Percentiles rank a stretch among this genome's conserved stretches.
Conservation (phyloP, 2,888 invertebrate species). For the Entomobrya multifasciata region DNA sequence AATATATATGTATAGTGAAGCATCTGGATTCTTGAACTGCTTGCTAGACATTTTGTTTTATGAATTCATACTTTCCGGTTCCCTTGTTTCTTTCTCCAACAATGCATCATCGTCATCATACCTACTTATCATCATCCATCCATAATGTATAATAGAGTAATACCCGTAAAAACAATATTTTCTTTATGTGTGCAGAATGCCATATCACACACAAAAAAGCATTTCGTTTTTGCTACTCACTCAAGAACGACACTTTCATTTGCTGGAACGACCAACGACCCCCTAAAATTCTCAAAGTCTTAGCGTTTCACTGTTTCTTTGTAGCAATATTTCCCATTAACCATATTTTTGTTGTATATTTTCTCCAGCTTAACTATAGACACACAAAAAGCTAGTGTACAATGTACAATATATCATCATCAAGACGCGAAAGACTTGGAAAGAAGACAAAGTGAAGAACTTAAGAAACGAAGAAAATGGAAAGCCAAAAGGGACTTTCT, state of each 20-base stretch:
- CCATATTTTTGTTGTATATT: constrained; percentile 14
- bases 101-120: too few species aligned
- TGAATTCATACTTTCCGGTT: not conserved
- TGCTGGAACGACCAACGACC: constrained; percentile 3
- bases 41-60: too few species aligned
- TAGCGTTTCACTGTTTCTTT: not conserved
- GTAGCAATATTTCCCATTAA: constrained; percentile 2
- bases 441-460: constrained; percentile 19
- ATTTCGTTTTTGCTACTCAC: not conserved
- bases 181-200: not conserved
- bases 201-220: not conserved
- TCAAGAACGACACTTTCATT: not conserved
- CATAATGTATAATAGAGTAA: not conserved
- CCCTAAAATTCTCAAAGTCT: not conserved
- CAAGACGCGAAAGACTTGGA: constrained; percentile 29
- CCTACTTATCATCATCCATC: too few species aligned
- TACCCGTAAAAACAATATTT: not conserved
- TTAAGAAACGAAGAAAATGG: constrained; percentile 46
- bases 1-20: too few species aligned
- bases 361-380: constrained; percentile 6
- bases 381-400: constrained; percentile 16
- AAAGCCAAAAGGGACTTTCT: constrained; percentile 30
- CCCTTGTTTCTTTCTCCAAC: not conserved
- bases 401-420: constrained; percentile 59
- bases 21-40: too few species aligned